Evolutionary conservation across 1,140 invertebrate genomes (phyloP).

Genomic region (roundworm (Caenorhabditis elegans)): DNA sequence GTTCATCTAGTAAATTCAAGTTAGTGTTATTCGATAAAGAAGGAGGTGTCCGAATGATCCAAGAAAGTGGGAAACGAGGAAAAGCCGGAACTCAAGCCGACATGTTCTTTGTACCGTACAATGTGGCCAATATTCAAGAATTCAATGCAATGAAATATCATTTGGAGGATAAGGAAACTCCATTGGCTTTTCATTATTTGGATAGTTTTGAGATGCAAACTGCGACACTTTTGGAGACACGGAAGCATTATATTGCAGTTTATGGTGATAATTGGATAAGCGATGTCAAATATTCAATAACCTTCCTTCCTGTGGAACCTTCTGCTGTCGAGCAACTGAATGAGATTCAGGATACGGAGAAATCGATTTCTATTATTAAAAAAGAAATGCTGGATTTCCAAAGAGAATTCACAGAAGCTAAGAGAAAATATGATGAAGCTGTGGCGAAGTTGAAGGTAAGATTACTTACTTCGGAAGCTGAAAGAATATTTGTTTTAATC

Average conservation of each 20-base stretch:
- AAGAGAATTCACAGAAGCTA: constrained; percentile 61
- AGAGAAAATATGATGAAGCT: constrained; percentile 55
- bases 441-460: neutral
- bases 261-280: constrained; percentile 64
- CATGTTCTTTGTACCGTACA: constrained; percentile 66
- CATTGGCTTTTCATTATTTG: constrained; percentile 58
- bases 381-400: constrained; percentile 62
- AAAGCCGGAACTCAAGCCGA: constrained; percentile 59
- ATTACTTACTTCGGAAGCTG: neutral
- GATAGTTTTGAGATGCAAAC: constrained; percentile 61
- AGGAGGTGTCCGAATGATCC: constrained; percentile 62
- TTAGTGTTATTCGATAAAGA: constrained; percentile 66
- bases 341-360: constrained; percentile 53
- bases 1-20: constrained; percentile 65
- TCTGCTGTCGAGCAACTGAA: constrained; percentile 34
- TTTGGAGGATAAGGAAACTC: constrained; percentile 63
- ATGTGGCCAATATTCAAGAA: constrained; percentile 57
- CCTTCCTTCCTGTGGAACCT: constrained; percentile 44
- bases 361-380: constrained; percentile 53
- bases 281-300: constrained; percentile 53
- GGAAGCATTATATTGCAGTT: constrained; percentile 61
- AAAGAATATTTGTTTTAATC: no score
- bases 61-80: constrained; percentile 56
- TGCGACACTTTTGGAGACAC: constrained; percentile 54
- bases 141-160: constrained; percentile 61